A percentile compares a stretch with the other conserved stretches of the same genome.
Evolutionary conservation across 2,888 invertebrate species (phyloP).

Genomic region (Athetis lepigone): DNA sequence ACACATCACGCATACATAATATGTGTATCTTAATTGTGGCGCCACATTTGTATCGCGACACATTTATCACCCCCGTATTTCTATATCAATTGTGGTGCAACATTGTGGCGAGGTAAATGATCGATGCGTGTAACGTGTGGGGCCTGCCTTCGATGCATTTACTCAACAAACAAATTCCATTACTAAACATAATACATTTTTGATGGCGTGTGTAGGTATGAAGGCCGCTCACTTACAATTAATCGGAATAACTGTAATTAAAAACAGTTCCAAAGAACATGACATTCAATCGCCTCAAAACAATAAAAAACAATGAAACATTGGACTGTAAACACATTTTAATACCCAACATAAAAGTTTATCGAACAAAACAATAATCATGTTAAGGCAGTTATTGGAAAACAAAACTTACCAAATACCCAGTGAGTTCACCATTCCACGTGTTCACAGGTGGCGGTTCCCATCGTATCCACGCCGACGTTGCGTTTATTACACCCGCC

Average conservation of each 20-base stretch:
- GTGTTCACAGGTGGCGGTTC: constrained; percentile 94
- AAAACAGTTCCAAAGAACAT: neutral
- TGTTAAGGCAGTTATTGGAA: constrained; percentile 64
- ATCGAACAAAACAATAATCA: constrained; percentile 63
- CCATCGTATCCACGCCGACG: constrained; percentile 96
- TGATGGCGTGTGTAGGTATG: too few relatives aligned
- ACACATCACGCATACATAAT: too few relatives aligned
- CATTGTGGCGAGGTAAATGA: too few relatives aligned
- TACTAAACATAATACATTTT: too few relatives aligned
- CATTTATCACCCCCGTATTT: too few relatives aligned
- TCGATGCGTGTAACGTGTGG: too few relatives aligned
- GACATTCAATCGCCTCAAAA: constrained; percentile 1
- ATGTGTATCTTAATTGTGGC: too few relatives aligned
- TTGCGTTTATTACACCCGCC: constrained; percentile 95
- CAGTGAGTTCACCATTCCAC: constrained; percentile 95
- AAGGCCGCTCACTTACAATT: neutral
- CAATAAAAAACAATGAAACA: constrained; percentile 15
- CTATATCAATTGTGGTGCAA: too few relatives aligned
- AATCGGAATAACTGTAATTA: neutral
- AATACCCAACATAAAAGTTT: constrained; percentile 62
- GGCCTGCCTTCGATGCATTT: too few relatives aligned
- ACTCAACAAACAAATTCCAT: neutral
- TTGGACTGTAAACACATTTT: constrained; percentile 31
- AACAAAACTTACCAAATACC: constrained; percentile 94
- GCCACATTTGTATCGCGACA: too few relatives aligned